These are phyloP conservation scores for Tauraco hartlaubi DNA, from an alignment of 2,797 vertebrate species.

Conservation along the genomic window DNA sequence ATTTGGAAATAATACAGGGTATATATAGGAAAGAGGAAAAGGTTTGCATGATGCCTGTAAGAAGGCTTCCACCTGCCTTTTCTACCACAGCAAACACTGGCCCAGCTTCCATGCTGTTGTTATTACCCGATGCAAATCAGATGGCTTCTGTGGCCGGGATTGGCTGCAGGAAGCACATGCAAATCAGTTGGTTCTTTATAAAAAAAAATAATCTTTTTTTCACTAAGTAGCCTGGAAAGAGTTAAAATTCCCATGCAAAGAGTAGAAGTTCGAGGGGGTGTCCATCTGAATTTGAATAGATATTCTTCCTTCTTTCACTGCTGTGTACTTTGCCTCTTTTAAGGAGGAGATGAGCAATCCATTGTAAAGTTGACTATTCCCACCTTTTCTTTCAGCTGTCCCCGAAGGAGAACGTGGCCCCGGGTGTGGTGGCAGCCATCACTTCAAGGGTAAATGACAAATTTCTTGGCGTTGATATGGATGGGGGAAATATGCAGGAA, in stretches of 20 bases:
- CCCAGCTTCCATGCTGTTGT: not conserved
- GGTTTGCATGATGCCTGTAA: constrained; percentile 35
- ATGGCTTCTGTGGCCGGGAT: constrained; percentile 40
- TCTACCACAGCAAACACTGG: constrained; percentile 36
- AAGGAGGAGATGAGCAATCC: constrained; percentile 13
- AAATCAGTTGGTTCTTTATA: constrained; percentile 50
- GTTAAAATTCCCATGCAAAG: constrained; percentile 69
- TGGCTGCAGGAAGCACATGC: constrained; percentile 72
- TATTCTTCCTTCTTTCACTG: constrained; percentile 47
- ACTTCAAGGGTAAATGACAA: constrained; percentile 74
- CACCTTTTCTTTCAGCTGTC: constrained; percentile 63
- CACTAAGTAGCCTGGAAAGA: constrained; percentile 18
- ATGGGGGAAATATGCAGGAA: not conserved
- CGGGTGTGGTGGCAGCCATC: constrained; percentile 56
- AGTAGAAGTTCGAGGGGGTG: not conserved
- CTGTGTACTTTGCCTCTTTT: constrained; percentile 6
- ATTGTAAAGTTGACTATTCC: not conserved
- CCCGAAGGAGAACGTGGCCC: constrained; percentile 62
- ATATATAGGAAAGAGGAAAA: constrained; percentile 17
- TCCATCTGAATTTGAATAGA: constrained; percentile 73
- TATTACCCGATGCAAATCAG: constrained; percentile 78
- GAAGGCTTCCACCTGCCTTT: constrained; percentile 60
- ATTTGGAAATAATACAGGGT: not conserved
- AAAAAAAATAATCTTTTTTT: not conserved
- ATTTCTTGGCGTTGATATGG: constrained; percentile 1